Evolutionary conservation across 2,888 invertebrate species (phyloP), one percentile per base, ranked within the genome.

Genomic region (Ormia ochracea): DNA sequence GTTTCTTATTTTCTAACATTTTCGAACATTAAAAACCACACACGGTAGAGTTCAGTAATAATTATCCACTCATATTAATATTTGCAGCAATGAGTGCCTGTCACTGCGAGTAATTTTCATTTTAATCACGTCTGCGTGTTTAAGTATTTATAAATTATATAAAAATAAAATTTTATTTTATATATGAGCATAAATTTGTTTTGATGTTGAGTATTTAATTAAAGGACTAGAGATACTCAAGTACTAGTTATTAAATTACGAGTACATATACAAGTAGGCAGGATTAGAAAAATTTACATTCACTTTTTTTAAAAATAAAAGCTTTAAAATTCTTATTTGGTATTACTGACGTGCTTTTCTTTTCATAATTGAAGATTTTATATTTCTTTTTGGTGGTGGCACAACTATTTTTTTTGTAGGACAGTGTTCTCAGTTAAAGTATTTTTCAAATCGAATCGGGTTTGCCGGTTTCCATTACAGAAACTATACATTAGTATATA

Each of bases 11-110:
- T 21, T 4, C 14, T 31, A n/a, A n/a, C n/a, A 31, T 66, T 50
- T 45, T 59, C 26, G 26, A 75, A 75, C 33, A 68, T 68, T 68
- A 26, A 59, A 75, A 75, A 36, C 52, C 70, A 65, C 50, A 56
- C 74, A 78, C 74, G 74, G 74, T 79, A 74, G 69, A 74, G 74
- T 74, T 56, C 52, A 69, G 63, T 70, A 63, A 58, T 79, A 59
- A 75, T 75, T 75, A 75, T 75, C 69, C 75, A 59, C 75, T 70
- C 65, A 65, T 43, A 70, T 66, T 75, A 75, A 75, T 75, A 79
- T 79, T 75, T 75, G 70, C 38, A 14, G 23, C 59, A 59, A 50
- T 70, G 28, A 56, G 38, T 45, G 9, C 23, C 21, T 61, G 14
- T 17, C 0, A 21, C 31, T 48, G 14, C 17, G 54, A 10, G 26